Conservation (phyloP, 1,140 invertebrate species). For the Zelostemma sp. region DNA sequence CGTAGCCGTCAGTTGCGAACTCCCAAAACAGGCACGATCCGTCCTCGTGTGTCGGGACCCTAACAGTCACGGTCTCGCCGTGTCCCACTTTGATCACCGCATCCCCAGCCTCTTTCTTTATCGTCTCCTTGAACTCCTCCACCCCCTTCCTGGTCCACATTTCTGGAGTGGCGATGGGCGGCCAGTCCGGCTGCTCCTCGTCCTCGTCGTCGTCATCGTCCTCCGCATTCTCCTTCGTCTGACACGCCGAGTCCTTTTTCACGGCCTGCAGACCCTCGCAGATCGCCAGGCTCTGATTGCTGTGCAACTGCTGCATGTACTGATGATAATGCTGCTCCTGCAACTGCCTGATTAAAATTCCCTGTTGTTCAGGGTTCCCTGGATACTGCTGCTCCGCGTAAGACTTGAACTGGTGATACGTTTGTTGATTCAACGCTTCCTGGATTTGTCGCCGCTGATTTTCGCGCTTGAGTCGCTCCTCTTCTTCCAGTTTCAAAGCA, state of each 20-base stretch:
- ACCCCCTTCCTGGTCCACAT: conserved; percentile 97
- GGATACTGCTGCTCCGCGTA: conserved; percentile 98
- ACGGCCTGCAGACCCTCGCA: conserved; percentile 71
- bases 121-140: conserved; percentile 91
- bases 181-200: conserved; percentile 55
- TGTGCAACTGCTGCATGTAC: conserved; percentile 91
- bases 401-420: conserved; percentile 91
- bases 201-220: conserved; percentile 46
- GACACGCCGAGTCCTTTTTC: conserved; percentile 42
- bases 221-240: conserved; percentile 38
- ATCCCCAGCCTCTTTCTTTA: conserved; percentile 90
- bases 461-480: conserved; percentile 73
- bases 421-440: conserved; percentile 96
- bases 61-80: conserved; percentile 96
- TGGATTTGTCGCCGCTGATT: conserved; percentile 86
- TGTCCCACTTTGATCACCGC: conserved; percentile 96
- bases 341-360: conserved; percentile 89
- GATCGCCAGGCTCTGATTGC: conserved; percentile 77
- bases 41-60: conserved; percentile 96
- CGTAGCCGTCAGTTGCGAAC: conserved; percentile 98
- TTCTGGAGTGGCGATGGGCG: conserved; percentile 81
- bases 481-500: conserved; percentile 73
- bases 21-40: conserved; percentile 99
- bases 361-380: conserved; percentile 93
- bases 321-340: conserved; percentile 99